Percentiles rank a stretch among this genome's conserved stretches.
phyloP scores from a whole-genome alignment of 2,888 invertebrate genomes.

The Campoplex nolae region DNA sequence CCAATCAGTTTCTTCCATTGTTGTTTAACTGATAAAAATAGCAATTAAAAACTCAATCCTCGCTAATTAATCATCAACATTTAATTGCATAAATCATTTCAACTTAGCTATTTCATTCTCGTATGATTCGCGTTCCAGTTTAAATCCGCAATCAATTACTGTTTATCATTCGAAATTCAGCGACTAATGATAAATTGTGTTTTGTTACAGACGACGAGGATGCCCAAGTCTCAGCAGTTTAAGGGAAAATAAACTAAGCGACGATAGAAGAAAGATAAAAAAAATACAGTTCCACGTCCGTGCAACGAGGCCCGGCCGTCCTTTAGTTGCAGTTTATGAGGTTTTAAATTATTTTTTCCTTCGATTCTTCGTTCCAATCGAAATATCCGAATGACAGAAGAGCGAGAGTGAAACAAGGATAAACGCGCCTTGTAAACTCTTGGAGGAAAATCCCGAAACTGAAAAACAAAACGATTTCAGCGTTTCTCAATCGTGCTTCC shows the following conservation, averaged over 20 bases:
- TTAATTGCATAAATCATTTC: neutral
- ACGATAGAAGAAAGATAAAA: slow-evolving; percentile 21
- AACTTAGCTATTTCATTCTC: neutral
- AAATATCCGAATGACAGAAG: slow-evolving; percentile 27
- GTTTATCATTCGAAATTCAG: neutral
- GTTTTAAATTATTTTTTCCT: slow-evolving; percentile 50
- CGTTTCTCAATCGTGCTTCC: slow-evolving; percentile 69
- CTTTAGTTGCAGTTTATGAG: slow-evolving; percentile 68
- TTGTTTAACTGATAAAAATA: neutral
- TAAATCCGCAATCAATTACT: neutral
- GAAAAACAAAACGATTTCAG: slow-evolving; percentile 52
- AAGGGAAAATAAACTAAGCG: slow-evolving; percentile 63
- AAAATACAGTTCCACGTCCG: slow-evolving; percentile 43
- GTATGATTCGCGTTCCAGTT: neutral
- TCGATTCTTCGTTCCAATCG: slow-evolving; percentile 56
- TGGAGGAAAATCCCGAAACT: slow-evolving; percentile 23
- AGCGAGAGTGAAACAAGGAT: slow-evolving; percentile 18
- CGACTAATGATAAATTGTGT: slow-evolving; percentile 62
- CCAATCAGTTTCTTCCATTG: neutral
- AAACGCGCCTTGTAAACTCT: slow-evolving; percentile 30
- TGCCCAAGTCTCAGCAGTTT: slow-evolving; percentile 89
- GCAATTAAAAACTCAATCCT: neutral
- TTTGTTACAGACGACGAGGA: slow-evolving; percentile 88
- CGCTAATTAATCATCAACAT: neutral
- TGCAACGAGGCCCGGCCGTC: slow-evolving; percentile 70